Evolutionary conservation across 2,888 invertebrate genomes (phyloP).

Genomic region (Brassicogethes aeneus): DNA sequence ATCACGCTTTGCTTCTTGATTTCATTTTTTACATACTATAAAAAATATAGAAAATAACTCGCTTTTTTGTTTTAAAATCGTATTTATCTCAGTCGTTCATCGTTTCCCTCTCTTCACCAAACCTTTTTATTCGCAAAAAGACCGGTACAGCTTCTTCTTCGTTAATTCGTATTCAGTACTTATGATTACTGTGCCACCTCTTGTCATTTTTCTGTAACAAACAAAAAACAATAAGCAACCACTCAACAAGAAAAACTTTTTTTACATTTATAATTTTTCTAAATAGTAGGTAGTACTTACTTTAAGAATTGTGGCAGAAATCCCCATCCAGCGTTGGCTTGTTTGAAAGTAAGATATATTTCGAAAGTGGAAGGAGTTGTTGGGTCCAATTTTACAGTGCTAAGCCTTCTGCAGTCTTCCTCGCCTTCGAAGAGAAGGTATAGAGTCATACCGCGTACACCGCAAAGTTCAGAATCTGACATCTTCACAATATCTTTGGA

Average conservation of each 20-base stretch:
- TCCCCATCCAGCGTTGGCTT: conserved; percentile 80
- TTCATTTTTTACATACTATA: conserved; percentile 18
- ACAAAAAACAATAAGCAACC: conserved; percentile 12
- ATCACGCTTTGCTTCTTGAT: conserved; percentile 32
- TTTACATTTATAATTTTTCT: conserved; percentile 2
- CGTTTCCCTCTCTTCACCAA: conserved; percentile 12
- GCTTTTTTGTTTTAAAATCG: conserved; percentile 18
- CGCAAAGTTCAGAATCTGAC: conserved; percentile 84
- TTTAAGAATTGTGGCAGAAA: conserved; percentile 83
- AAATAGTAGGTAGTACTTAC: conserved; percentile 55
- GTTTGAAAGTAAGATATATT: conserved; percentile 78
- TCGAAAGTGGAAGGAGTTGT: conserved; percentile 86
- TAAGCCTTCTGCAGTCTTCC: conserved; percentile 59
- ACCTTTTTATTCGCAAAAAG: conserved; percentile 11
- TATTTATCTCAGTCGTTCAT: conserved; percentile 21
- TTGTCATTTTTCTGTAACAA: conserved; percentile 65
- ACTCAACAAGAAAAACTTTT: conserved; percentile 2
- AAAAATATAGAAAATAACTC: conserved; percentile 24
- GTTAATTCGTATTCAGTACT: conserved; percentile 79
- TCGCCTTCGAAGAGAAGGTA: conserved; percentile 75
- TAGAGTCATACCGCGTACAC: conserved; percentile 74
- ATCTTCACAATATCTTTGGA: conserved; percentile 70
- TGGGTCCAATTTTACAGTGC: conserved; percentile 78
- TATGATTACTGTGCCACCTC: conserved; percentile 80
- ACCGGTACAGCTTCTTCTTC: conserved; percentile 82